Conservation (phyloP, 2,888 invertebrate genomes). For the Erebia palarica region DNA sequence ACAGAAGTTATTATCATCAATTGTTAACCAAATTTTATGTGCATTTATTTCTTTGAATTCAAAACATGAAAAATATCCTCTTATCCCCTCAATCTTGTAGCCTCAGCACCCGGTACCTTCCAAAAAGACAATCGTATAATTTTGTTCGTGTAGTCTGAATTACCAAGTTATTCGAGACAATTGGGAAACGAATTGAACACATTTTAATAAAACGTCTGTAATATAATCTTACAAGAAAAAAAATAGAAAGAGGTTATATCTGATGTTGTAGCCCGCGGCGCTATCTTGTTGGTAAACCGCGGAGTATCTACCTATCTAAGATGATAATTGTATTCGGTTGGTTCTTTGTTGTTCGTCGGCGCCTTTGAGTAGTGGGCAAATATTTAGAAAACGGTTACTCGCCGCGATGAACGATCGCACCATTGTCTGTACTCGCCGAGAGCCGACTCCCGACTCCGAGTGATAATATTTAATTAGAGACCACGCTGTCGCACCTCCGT, state of each 20-base stretch:
- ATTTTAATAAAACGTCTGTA: background rate
- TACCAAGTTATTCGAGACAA: background rate
- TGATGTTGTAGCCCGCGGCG: slow-evolving; percentile 15
- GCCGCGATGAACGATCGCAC: slow-evolving; percentile 72
- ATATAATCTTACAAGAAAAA: background rate
- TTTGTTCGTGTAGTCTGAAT: background rate
- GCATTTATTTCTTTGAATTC: slow-evolving; percentile 69
- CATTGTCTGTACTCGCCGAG: slow-evolving; percentile 73
- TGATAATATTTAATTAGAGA: slow-evolving; percentile 81
- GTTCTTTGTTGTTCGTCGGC: slow-evolving; percentile 59
- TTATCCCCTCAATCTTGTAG: slow-evolving; percentile 3
- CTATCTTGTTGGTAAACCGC: slow-evolving; percentile 25
- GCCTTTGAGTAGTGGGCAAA: slow-evolving; percentile 72
- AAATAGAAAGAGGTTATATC: slow-evolving; percentile 4
- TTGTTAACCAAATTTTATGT: slow-evolving; percentile 76
- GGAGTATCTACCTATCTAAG: slow-evolving; percentile 30
- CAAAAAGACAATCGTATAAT: slow-evolving; percentile 15
- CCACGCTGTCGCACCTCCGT: slow-evolving; percentile 73
- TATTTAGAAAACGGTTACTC: slow-evolving; percentile 77
- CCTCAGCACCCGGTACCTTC: background rate
- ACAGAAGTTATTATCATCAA: slow-evolving; percentile 58
- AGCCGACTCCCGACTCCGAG: slow-evolving; percentile 49
- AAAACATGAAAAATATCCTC: slow-evolving; percentile 39
- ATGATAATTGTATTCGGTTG: slow-evolving; percentile 52
- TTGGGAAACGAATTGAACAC: background rate